Conservation (phyloP, 2,888 invertebrate genomes). For the Pantelozetes paolii region DNA sequence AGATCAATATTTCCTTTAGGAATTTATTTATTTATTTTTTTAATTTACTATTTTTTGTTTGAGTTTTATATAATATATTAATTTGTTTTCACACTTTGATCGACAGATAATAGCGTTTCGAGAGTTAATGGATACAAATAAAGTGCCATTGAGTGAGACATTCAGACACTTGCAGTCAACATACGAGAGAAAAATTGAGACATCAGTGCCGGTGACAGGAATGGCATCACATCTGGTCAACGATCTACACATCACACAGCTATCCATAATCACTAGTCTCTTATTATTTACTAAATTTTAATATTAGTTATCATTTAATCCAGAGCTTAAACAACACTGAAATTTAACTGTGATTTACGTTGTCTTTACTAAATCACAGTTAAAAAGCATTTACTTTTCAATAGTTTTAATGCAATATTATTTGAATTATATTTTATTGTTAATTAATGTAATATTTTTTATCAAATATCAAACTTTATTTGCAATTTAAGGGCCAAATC, state of each 20-base stretch:
- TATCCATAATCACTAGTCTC: constrained; percentile 9
- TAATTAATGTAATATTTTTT: no score
- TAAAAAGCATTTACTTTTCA: no score
- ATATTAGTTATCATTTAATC: background rate
- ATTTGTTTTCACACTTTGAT: no score
- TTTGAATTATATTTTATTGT: no score
- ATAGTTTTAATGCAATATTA: no score
- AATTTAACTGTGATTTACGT: background rate
- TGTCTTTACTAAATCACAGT: no score
- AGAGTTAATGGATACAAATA: background rate
- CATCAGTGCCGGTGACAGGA: background rate
- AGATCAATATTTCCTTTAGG: no score
- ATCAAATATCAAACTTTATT: no score
- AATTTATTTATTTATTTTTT: no score
- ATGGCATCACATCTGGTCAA: background rate
- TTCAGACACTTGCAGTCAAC: background rate
- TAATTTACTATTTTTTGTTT: no score
- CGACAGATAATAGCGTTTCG: no score
- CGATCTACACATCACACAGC: background rate
- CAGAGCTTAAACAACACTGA: background rate
- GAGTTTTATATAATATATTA: no score
- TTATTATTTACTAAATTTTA: background rate
- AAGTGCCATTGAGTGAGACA: background rate
- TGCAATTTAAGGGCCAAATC: background rate
- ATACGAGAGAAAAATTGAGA: background rate